A percentile compares a stretch with the other conserved stretches of the same genome.
phyloP scores from a whole-genome alignment of 2,113 vertebrate species.

The Canis aureus region DNA sequence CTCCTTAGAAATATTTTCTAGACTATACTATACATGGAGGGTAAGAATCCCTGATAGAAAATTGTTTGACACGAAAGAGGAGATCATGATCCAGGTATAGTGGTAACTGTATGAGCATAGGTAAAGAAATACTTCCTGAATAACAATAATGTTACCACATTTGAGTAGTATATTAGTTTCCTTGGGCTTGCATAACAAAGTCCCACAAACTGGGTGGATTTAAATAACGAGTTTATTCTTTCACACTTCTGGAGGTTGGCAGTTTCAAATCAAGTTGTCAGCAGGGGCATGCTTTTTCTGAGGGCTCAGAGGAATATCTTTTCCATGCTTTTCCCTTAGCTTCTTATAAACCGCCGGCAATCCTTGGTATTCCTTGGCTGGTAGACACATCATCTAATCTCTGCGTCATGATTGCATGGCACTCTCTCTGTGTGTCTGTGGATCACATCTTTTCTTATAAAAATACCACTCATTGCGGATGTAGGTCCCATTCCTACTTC shows the following conservation, averaged over 20 bases:
- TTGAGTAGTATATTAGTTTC: not conserved
- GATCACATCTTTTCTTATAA: not conserved
- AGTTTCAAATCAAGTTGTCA: not conserved
- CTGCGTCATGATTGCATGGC: rapidly evolving
- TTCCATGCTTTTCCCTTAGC: not conserved
- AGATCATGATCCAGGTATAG: not conserved
- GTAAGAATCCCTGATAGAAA: not conserved
- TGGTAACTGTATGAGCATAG: not conserved
- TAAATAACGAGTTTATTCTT: not conserved
- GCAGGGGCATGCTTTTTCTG: not conserved
- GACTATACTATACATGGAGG: not conserved
- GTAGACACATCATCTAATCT: not conserved
- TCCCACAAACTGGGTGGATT: not conserved
- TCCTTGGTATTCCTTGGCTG: not conserved
- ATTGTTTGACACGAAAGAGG: not conserved
- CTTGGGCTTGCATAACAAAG: not conserved
- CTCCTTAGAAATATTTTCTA: not conserved
- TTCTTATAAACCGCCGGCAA: not conserved
- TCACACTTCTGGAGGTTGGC: not conserved
- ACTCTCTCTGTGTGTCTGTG: too few relatives aligned
- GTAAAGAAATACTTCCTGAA: not conserved
- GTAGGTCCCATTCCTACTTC: not conserved
- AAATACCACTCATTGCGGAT: not conserved
- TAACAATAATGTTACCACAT: not conserved
- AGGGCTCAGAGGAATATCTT: not conserved